A percentile compares a stretch with the other conserved stretches of the same genome.
phyloP scores from a whole-genome alignment of 2,113 vertebrate species.

The Pluvianellus socialis region DNA sequence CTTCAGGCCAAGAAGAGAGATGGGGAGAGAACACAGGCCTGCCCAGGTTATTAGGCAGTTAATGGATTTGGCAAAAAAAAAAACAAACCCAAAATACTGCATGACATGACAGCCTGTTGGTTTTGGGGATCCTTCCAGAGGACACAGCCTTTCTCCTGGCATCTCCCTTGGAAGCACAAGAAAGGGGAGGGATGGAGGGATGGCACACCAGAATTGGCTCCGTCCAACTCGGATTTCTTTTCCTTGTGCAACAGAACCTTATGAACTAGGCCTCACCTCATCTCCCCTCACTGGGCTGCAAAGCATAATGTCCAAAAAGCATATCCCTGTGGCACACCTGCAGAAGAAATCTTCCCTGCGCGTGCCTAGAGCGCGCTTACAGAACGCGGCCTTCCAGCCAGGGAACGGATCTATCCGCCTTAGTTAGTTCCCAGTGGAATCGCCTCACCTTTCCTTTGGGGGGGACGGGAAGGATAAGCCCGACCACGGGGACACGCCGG shows the following conservation, averaged over 20 bases:
- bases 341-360: background rate
- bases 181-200: background rate
- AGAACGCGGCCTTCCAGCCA: background rate
- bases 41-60: background rate
- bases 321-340: accelerated
- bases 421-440: background rate
- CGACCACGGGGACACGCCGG: background rate
- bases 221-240: background rate
- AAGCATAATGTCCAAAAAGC: background rate
- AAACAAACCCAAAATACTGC: accelerated
- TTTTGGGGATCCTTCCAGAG: background rate
- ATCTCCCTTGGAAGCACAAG: background rate
- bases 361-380: background rate
- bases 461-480: too few species aligned
- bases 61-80: background rate
- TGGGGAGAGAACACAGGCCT: background rate
- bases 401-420: accelerated
- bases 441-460: background rate
- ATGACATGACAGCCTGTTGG: background rate
- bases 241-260: background rate
- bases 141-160: background rate
- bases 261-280: background rate
- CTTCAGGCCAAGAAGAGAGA: background rate
- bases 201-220: background rate
- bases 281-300: background rate